Evolutionary conservation across 2,888 invertebrate species (phyloP), one percentile per base, ranked within the genome.

Genomic region (Mythimna ferrago): DNA sequence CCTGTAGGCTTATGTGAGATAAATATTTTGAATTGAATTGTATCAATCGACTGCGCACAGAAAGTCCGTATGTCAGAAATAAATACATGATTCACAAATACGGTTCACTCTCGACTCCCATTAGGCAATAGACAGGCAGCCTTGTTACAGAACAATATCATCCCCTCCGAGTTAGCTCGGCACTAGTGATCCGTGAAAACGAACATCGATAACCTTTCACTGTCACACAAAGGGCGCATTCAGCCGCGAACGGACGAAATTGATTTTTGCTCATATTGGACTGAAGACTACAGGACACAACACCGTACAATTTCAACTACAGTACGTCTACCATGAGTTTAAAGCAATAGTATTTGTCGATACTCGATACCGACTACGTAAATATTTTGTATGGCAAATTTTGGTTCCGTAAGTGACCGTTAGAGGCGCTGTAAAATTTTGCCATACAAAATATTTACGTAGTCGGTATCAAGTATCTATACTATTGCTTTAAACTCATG

Each of bases 161-260:
- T 85, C 88, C 86, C 82, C 85, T 73, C 83, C 70, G 82, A 84
- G 86, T 88, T 88, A 88, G 88, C 89, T 87, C 76, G 78, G 84
- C 87, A 88, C 89, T 90, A 94, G 91, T 92, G 93, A 92, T 89
- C 92, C 93, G 92, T 95, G 93, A 94, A 94, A 95, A 94, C 93
- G 93, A 91, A 93, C 94, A 92, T 89, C 93, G 93, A 94, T 94
- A 94, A 94, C 94, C 94, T 94, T 95, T 93, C 93, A 92, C 82
- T 91, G 93, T 90, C 91, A 87, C 90, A 94, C 95, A 95, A 95
- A 95, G 92, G 93, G 87, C 87, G 87, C 94, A 92, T 90, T 94
- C 90, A 92, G 88, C 91, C 93, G 93, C 87, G 93, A 94, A 93
- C 89, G 89, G 90, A 89, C 93, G 90, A 93, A 94, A 95, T 95